Conservation (phyloP, 2,113 vertebrate species). For the Conger conger region DNA sequence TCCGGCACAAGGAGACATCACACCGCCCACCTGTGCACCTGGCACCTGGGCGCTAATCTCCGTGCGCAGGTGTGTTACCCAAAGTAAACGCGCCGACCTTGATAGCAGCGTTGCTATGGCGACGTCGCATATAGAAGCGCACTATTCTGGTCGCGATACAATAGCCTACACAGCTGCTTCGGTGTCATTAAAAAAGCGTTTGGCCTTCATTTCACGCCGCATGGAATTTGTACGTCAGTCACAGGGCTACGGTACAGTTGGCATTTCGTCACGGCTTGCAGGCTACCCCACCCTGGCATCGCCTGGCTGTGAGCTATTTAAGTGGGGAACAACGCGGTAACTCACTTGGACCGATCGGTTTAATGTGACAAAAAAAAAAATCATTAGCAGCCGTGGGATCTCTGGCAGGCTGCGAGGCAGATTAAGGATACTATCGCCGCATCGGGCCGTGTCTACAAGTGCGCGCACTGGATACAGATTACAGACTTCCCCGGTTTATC, state of each 20-base stretch:
- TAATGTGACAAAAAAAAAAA: conserved; percentile 17
- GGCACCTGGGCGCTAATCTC: neutral
- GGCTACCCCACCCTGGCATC: neutral
- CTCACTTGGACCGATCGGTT: conserved; percentile 20
- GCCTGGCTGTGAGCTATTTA: neutral
- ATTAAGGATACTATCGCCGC: conserved; percentile 59
- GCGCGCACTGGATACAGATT: conserved; percentile 51
- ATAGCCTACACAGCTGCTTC: neutral
- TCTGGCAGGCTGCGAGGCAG: conserved; percentile 35
- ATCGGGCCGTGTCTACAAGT: conserved; percentile 49
- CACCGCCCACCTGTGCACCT: conserved; percentile 31
- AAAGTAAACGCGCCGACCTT: neutral
- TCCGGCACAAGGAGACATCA: neutral
- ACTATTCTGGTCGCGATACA: neutral
- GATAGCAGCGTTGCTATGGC: neutral
- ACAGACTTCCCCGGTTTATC: conserved; percentile 46
- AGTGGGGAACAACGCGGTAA: neutral
- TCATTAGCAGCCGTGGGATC: conserved; percentile 23
- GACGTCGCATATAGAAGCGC: neutral
- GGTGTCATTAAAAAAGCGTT: neutral
- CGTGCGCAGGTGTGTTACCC: neutral
- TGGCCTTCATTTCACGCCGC: neutral
- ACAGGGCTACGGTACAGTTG: neutral
- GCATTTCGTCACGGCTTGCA: neutral
- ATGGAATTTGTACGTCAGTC: neutral